Base-by-base conservation (phyloP, 2,888 invertebrate genomes). In the Pycnomerus fuliginosus region DNA sequence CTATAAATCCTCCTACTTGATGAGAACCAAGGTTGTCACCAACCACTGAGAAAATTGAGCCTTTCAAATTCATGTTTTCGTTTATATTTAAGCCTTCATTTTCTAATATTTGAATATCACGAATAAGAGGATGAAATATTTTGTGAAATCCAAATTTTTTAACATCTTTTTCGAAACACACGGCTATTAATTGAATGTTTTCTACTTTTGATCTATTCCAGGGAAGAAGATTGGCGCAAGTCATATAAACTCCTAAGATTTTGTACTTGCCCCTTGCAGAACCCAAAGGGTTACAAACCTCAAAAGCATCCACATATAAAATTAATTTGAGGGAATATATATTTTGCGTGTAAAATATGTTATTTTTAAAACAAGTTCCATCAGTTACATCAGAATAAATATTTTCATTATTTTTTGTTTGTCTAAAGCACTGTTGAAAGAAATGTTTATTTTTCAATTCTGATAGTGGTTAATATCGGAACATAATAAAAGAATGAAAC, bases 211-310 rank as follows among this genome's bases (percentile, higher is more conserved):
- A 53, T 24, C 58, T 46, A 29, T 57, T 29, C 35, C 55, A 53
- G 20, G 48, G 34, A 3, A 50, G 44, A 20, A 65, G 32, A 52
- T 65, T 65, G 22, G 46, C 60, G 3, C 62, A 13, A 10, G 41
- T 46, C 52, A 62, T 54, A 33, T 64, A 67, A 17, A 67, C 29
- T 10, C 55, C 62, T 24, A 59, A 28, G 13, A 65, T 25, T 55
- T 62, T 63, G 33, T 65, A 52, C 29, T 59, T 62, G 39, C 44
- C 53, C 48, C 46, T 61, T 3, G 61, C 50, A 1, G 58, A 47
- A 7, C 63, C 62, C 10, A 65, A 30, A 10, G 62, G 62, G 48
- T 64, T 64, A 12, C 64, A 62, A 22, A 59, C 11, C 44, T 64
- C 60, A 43, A 64, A 60, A 4, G 55, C 55, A 52, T 63, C 61